Base-by-base conservation (phyloP, 2,888 invertebrate species). In the Cantharis nigra region DNA sequence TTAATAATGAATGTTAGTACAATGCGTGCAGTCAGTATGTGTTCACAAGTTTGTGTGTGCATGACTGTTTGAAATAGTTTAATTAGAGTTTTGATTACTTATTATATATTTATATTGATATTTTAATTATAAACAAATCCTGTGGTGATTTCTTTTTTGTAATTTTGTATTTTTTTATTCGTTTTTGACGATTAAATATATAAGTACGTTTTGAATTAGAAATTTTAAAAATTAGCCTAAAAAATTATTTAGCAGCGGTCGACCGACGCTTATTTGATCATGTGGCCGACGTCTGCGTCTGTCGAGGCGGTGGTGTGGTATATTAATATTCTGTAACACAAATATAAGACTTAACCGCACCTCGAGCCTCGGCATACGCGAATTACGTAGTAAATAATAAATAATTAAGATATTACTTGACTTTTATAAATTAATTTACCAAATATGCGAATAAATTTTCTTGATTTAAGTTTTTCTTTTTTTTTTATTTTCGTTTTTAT, bases 401-500 rank as follows among this genome's bases (percentile, higher is more conserved):
- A 49, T 49, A 82, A 81, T 85, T 86, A 85, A 86, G 79, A 77
- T 78, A 78, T 78, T 78, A 75, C 86, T 86, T 87, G 85, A 85
- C 84, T 86, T 87, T 87, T 83, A 85, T 87, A 87, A 86, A 87
- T 86, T 87, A 87, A 88, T 88, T 89, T 89, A 89, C 89, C 89
- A 89, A 89, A 89, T 89, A 89, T 88, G 85, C 86, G 88, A 89
- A 89, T 89, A 89, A 89, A 89, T 86, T 79, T 89, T 87, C 87
- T 87, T 89, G 88, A 88, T 88, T 88, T 88, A 87, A 87, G 83
- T 84, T 87, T 85, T 84, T 82, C 85, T 84, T 63, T 72, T 65
- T 72, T 64, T 67, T 26, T 83, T 84, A 86, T 85, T 85, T 84
- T 85, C 84, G 85, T 83, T 82, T 81, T 83, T 79, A 80, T 83